Base-by-base conservation (phyloP, 2,888 invertebrate genomes). In the Hymenopus coronatus region DNA sequence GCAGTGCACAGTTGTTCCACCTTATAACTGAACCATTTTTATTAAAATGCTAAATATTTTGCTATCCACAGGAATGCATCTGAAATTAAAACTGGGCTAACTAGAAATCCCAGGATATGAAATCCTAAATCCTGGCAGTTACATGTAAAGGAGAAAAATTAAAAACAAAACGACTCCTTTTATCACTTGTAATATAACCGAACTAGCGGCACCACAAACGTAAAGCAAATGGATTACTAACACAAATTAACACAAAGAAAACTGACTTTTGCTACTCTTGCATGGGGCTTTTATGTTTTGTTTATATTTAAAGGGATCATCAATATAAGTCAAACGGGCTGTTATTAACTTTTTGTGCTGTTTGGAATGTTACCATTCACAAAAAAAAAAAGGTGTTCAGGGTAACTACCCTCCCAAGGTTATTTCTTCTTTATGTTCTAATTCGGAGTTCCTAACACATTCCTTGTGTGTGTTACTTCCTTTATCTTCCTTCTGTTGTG, bases 281-380 rank as follows among this genome's bases (percentile, higher is more conserved):
- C 54, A 70, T 70, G 54, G 54, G 54, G 54, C 54, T 70, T 70
- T 70, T 70, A 70, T 70, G 8, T 1, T 70, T 70, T 70, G 20
- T 70, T 70, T 70, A 70, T 70, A 70, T 70, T 70, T 70, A 70
- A 70, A 25, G 54, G 54, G 54, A 70, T 70, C 20, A 70, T 40
- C 40, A 40, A 40, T 40, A 40, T 33, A 40, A 40, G 9, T 40
- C 40, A 70, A 70, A 70, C 54, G 54, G 54, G 54, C 54, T 70
- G 20, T 70, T 70, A 70, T 70, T 70, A 70, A 70, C 54, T n/a
- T 82, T 87, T 30, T 82, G 87, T 86, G 85, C 85, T 84, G 87
- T 87, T 82, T 87, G 89, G 89, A 85, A 89, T 90, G 90, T 87
- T 89, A 85, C 85, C 88, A 88, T 82, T 28, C 89, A 89, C 84